Evolutionary conservation across 2,797 vertebrate genomes (phyloP), one percentile per base, ranked within the genome.

Genomic region (Sternarchorhynchus goeldii): DNA sequence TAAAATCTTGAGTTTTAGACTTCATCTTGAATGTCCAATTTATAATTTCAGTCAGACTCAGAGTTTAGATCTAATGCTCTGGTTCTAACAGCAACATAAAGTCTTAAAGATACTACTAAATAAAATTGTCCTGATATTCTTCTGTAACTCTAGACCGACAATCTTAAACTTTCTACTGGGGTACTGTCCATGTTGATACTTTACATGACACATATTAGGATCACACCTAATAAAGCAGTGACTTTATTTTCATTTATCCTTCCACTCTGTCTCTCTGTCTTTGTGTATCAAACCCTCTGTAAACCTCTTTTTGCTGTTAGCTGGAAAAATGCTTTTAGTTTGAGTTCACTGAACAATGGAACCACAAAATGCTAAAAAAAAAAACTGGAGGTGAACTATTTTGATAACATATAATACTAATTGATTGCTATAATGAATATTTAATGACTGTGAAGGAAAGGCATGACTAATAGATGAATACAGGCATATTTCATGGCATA

Each of bases 161-260:
- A 32, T 65, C 65, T 77, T 76, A 45, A 77, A 50, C 78, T 78
- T 58, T 66, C 34, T 31, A 17, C 21, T 45, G 65, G 8, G 75
- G 18, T 63, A 78, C 57, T 76, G 64, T 59, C 68, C 63, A 57
- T 66, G 66, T 29, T 75, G 50, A 78, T 75, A 25, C 66, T 57
- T 75, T 70, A 58, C 62, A 81, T 76, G 57, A 64, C 34, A 32
- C 67, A 78, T 63, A 71, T 83, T 77, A 66, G 66, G 60, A 78
- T 72, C 75, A 75, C 20, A 29, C 56, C 73, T 76, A 78, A 81
- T 77, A 78, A 77, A 21, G 75, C 57, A 31, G 1, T 78, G 75
- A 81, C 76, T 72, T 57, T 76, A 6, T 81, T 83, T 80, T 72
- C 39, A 68, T 70, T 72, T 59, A 20, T 60, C 59, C 20, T 73